Conservation (phyloP, 1,140 invertebrate genomes). For the Gonatopus flavifemur region DNA sequence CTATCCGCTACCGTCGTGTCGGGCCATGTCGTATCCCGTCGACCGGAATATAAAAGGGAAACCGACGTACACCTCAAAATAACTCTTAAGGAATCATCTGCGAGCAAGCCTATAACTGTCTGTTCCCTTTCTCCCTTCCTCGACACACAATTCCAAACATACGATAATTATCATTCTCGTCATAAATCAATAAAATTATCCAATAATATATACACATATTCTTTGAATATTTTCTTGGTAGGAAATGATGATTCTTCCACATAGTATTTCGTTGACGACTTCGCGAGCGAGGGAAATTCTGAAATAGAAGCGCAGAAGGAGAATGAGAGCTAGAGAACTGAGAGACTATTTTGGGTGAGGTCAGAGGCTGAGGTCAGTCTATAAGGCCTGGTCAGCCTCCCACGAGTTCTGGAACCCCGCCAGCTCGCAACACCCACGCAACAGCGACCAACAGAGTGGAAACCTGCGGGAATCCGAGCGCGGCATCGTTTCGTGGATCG, state of each 20-base stretch:
- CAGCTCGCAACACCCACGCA: slow-evolving; percentile 51
- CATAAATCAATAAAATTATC: too few species aligned
- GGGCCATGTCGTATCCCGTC: slow-evolving; percentile 1
- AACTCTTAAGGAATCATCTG: too few species aligned
- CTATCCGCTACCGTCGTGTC: slow-evolving; percentile 33
- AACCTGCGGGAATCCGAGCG: slow-evolving; percentile 33
- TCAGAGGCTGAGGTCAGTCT: slow-evolving; percentile 59
- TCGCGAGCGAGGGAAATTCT: slow-evolving; percentile 29
- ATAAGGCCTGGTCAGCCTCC: slow-evolving; percentile 57
- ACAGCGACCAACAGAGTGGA: slow-evolving; percentile 21
- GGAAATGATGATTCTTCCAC: too few species aligned
- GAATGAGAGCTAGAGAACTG: slow-evolving; percentile 41
- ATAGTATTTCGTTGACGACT: too few species aligned
- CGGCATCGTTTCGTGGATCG: slow-evolving; percentile 21
- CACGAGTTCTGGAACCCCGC: slow-evolving; percentile 54
- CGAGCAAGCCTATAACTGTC: too few species aligned
- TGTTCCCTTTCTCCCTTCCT: too few species aligned
- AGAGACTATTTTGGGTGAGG: slow-evolving; percentile 57
- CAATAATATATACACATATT: too few species aligned
- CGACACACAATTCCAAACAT: too few species aligned
- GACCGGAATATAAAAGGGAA: background rate
- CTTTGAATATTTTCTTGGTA: too few species aligned
- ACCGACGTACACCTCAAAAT: background rate
- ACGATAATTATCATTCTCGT: too few species aligned
- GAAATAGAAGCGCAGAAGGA: slow-evolving; percentile 39